Evolutionary conservation across 2,113 vertebrate species (phyloP), one percentile per base, ranked within the genome.

Genomic region (Podarcis muralis): DNA sequence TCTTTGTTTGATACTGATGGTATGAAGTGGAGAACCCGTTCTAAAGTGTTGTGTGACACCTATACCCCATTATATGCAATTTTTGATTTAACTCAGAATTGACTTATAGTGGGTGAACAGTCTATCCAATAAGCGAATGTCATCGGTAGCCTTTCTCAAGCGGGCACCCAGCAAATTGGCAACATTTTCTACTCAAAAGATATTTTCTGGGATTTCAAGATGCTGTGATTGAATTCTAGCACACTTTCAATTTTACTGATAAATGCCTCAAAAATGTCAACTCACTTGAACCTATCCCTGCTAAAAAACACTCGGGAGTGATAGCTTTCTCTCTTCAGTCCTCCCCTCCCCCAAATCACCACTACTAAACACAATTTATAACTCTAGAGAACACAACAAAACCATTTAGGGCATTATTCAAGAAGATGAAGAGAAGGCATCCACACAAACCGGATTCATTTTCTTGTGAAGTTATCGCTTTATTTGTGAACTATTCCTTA

Each of bases 381-480:
- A 82, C 91, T 91, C 93, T 85, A 86, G 81, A 91, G 94, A 94
- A 94, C 20, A 92, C 81, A 89, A 0, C 87, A 80, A 94, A 76
- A 72, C 30, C 85, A 89, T 87, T 94, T 90, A 95, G 93, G 86
- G 37, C 23, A 57, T 94, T 90, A 95, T 91, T 93, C 90, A 85
- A 90, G 92, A 90, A 87, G 93, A 93, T 35, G 8, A 93, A 88
- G 66, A 91, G 30, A 65, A 89, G 90, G n/a, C 84, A 65, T 30
- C 69, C 65, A 85, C 87, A 92, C 3, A 94, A 88, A 92, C 86
- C 92, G 18, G 93, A 90, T 66, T 91, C 0, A 84, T 93, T 87
- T 91, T 53, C 20, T 65, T 83, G 72, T 91, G 23, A 27, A 76
- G 53, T 40, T 53, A 35, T 75, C 13, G 6, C 13, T 40, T 35